These are phyloP conservation scores for Netelia virgata DNA, from an alignment of 2,888 invertebrate species.

Conservation along the genomic window DNA sequence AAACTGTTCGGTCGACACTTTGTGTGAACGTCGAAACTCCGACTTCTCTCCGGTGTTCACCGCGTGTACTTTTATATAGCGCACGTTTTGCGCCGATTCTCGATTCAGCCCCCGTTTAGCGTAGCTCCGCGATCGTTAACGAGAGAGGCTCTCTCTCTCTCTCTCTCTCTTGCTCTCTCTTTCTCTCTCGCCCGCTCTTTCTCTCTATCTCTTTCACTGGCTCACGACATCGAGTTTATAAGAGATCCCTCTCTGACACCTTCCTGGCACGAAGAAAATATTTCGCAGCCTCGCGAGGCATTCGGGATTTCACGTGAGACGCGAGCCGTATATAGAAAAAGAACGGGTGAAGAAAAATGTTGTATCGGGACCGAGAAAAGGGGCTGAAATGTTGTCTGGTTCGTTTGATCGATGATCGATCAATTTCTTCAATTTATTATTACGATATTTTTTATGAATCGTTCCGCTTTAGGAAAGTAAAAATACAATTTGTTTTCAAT, in stretches of 20 bases:
- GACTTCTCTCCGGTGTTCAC: neutral
- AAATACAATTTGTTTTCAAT: neutral
- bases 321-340: neutral
- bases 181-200: no score
- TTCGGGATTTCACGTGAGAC: constrained; percentile 52
- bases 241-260: constrained; percentile 55
- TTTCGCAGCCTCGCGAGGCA: constrained; percentile 49
- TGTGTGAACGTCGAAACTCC: constrained; percentile 60
- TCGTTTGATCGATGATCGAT: neutral
- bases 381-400: neutral
- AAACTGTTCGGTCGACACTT: constrained; percentile 45
- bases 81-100: neutral
- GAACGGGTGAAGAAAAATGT: constrained; percentile 8
- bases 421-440: neutral
- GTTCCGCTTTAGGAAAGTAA: neutral
- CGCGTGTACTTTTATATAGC: neutral
- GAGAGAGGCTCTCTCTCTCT: neutral
- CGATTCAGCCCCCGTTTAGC: constrained; percentile 15
- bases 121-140: constrained; percentile 46
- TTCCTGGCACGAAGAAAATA: constrained; percentile 54
- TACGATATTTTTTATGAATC: neutral
- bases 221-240: neutral
- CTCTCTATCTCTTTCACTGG: neutral
- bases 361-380: neutral
- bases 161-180: neutral